Conservation (phyloP, 2,888 invertebrate genomes). For the Uloborus plumipes region DNA sequence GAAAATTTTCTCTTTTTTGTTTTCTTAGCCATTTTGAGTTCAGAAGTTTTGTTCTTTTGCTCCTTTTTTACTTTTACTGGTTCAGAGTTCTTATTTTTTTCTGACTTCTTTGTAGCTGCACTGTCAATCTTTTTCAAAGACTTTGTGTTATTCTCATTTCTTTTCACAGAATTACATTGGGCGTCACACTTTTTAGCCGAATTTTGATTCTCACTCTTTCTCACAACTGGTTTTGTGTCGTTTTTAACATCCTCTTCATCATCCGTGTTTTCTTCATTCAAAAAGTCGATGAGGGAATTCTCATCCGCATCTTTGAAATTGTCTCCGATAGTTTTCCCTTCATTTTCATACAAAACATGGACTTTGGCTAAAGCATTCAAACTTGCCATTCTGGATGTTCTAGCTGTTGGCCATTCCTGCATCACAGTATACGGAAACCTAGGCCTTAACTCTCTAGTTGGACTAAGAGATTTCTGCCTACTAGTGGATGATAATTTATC, state of each 20-base stretch:
- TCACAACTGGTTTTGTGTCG: slow-evolving; percentile 17
- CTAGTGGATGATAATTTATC: slow-evolving; percentile 38
- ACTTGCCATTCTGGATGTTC: slow-evolving; percentile 81
- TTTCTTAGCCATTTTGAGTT: slow-evolving; percentile 67
- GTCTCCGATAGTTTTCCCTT: slow-evolving; percentile 71
- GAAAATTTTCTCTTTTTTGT: slow-evolving; percentile 51
- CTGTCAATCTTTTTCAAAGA: not conserved
- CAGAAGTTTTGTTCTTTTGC: slow-evolving; percentile 23
- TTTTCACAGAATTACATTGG: too few relatives aligned
- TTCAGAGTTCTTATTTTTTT: slow-evolving; percentile 28
- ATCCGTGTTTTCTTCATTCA: slow-evolving; percentile 38
- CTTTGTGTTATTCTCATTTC: not conserved
- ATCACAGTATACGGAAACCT: slow-evolving; percentile 55
- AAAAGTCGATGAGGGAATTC: slow-evolving; percentile 42
- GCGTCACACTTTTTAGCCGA: not conserved
- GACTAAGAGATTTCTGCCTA: slow-evolving; percentile 21
- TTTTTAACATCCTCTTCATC: slow-evolving; percentile 21
- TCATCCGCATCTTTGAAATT: slow-evolving; percentile 53
- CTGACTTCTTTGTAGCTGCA: slow-evolving; percentile 4
- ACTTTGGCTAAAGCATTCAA: slow-evolving; percentile 91
- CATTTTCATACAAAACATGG: slow-evolving; percentile 91
- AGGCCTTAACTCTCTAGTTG: slow-evolving; percentile 48
- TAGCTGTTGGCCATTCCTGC: slow-evolving; percentile 61
- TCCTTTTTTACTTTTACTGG: slow-evolving; percentile 17
- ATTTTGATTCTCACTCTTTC: slow-evolving; percentile 2